Conservation (phyloP, 2,797 vertebrate species). For the Jordanella pulchra region DNA sequence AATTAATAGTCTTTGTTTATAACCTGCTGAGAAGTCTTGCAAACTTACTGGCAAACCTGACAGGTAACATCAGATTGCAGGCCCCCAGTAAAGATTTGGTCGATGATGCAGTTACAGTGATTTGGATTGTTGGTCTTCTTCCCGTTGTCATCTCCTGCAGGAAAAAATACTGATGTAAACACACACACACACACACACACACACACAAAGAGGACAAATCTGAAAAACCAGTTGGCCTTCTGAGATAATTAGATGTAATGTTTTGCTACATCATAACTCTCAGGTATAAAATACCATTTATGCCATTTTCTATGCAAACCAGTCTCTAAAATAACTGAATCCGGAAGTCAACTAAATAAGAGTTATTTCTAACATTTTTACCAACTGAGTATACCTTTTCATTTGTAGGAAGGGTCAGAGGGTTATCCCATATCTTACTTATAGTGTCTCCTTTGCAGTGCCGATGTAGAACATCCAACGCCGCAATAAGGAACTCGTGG, state of each 20-base stretch:
- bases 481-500: constrained; percentile 98
- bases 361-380: neutral
- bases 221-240: constrained; percentile 35
- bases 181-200: constrained; percentile 7
- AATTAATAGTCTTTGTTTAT: neutral
- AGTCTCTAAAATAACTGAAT: neutral
- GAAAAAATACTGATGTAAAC: constrained; percentile 20
- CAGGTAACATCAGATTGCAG: constrained; percentile 97
- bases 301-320: neutral
- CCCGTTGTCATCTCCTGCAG: constrained; percentile 91
- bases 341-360: neutral
- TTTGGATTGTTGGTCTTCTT: constrained; percentile 98
- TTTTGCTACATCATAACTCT: constrained; percentile 38
- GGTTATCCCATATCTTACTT: constrained; percentile 62
- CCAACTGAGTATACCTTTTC: neutral
- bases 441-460: constrained; percentile 94
- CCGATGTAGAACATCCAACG: constrained; percentile 94
- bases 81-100: constrained; percentile 97
- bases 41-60: constrained; percentile 96
- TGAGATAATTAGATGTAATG: constrained; percentile 41
- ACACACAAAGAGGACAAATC: constrained; percentile 35
- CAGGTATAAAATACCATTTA: neutral
- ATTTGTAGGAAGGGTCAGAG: too few species aligned
- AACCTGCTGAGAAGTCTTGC: neutral
- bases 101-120: constrained; percentile 98